Evolutionary conservation across 2,797 vertebrate genomes (phyloP), one percentile per base, ranked within the genome.

Genomic region (Pipistrellus pygmaeus): DNA sequence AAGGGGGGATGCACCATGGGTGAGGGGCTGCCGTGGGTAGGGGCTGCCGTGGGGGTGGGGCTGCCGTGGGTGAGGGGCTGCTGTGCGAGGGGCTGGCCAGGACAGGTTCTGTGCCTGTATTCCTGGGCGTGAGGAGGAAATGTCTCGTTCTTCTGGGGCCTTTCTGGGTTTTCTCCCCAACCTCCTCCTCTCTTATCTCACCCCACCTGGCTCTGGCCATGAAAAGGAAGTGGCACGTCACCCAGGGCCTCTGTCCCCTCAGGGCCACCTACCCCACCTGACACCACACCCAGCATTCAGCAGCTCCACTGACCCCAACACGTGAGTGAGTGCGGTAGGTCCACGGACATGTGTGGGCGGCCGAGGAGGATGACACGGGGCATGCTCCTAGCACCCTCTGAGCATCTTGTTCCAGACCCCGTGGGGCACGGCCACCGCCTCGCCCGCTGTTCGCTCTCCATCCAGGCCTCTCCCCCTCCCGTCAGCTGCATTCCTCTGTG

Each of bases 351-450:
- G 32, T 30, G 9, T 1, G 11, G 20, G 17, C 1, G 8, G 32
- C 51, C 2, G 0, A 27, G 57, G 25, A 60, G n/a, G 25, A n/a
- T 2, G 14, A 8, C 0, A 0, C 3, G 0, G 1, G 64, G 35
- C 64, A 1, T 0, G 9, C 20, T 41, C 64, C 12, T 27, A 23
- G 7, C 10, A 8, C 11, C 48, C 8, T 48, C 72, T 17, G 12
- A 48, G 11, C 38, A 23, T 12, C 21, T 44, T 4, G 27, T 8
- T 30, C 44, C 83, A 53, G 90, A 32, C 30, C 60, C 44, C 5
- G 4, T 30, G 7, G 27, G 4, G 38, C 38, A 3, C 11, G 6
- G 38, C 27, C 68, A 3, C 8, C 0, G 30, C 23, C 0, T 8
- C 10, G 0, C 27, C 23, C 5, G 2, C 8, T 2, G 44, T 38